Percentiles rank a stretch among this genome's conserved stretches.
phyloP scores from a whole-genome alignment of 2,888 invertebrate species.

The Gnatocerus cornutus region DNA sequence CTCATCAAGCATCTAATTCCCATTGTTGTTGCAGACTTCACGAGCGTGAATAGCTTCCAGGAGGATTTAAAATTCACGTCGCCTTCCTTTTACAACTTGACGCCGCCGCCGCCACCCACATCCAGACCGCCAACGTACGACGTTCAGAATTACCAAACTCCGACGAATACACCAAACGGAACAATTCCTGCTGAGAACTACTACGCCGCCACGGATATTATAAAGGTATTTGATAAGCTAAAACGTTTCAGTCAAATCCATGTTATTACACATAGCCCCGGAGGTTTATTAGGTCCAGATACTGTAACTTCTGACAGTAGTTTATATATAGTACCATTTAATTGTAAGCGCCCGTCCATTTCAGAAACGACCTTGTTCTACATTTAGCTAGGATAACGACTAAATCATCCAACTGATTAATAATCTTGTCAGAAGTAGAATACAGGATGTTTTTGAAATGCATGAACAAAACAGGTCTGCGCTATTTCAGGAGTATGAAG shows the following conservation, averaged over 20 bases:
- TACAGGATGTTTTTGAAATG: no score
- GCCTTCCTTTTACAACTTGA: constrained; percentile 73
- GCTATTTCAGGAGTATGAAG: no score
- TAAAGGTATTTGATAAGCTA: constrained; percentile 73
- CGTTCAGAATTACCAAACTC: constrained; percentile 68
- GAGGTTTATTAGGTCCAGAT: constrained; percentile 35
- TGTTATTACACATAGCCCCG: neutral
- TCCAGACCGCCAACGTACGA: constrained; percentile 71
- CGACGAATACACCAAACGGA: constrained; percentile 66
- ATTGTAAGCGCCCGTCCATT: neutral
- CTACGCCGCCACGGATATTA: constrained; percentile 87
- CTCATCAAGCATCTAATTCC: constrained; percentile 14
- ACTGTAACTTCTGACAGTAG: constrained; percentile 32
- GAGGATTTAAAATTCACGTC: constrained; percentile 74
- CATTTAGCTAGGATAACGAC: constrained; percentile 8
- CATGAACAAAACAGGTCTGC: no score
- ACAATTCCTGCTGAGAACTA: constrained; percentile 75
- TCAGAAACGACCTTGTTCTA: constrained; percentile 18
- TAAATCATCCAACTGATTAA: constrained; percentile 32
- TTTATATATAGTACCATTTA: no score
- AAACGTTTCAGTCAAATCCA: constrained; percentile 21
- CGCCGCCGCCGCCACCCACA: constrained; percentile 72
- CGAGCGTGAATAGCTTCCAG: constrained; percentile 74
- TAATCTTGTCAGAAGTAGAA: constrained; percentile 35
- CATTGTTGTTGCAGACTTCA: constrained; percentile 72